Evolutionary conservation across 2,113 vertebrate genomes (phyloP).

Genomic region (Gobiocypris rarus): DNA sequence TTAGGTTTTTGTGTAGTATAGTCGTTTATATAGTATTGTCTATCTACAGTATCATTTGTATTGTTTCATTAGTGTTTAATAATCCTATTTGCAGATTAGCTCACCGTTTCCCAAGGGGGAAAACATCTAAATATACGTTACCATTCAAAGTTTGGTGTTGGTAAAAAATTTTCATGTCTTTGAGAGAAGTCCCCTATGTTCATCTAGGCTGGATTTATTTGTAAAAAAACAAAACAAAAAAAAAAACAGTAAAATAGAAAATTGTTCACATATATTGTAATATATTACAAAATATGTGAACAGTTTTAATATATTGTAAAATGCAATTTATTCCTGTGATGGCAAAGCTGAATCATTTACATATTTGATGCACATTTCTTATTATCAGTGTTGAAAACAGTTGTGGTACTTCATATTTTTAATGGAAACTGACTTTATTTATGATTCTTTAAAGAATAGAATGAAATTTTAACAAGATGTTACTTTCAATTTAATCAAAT

Average conservation of each 20-base stretch:
- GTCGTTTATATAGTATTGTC: too few species aligned
- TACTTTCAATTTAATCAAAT: too few species aligned
- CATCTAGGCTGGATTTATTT: neutral
- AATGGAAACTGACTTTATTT: neutral
- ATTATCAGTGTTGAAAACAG: neutral
- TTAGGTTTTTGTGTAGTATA: too few species aligned
- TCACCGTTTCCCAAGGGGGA: too few species aligned
- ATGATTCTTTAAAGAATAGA: too few species aligned
- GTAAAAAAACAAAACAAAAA: neutral
- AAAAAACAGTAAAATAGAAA: neutral
- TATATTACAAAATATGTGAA: neutral
- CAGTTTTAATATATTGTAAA: neutral
- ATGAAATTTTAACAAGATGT: too few species aligned
- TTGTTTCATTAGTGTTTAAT: neutral
- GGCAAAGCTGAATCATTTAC: neutral
- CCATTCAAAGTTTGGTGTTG: neutral
- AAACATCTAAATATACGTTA: neutral
- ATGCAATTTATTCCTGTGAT: neutral
- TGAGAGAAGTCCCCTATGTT: neutral
- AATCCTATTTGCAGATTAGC: neutral
- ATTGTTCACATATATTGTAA: neutral
- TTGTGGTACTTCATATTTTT: neutral
- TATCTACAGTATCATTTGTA: neutral
- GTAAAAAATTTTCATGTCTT: neutral
- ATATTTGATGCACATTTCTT: neutral